Evolutionary conservation across 2,888 invertebrate genomes (phyloP).

Genomic region (Blastobasis lacticolella): DNA sequence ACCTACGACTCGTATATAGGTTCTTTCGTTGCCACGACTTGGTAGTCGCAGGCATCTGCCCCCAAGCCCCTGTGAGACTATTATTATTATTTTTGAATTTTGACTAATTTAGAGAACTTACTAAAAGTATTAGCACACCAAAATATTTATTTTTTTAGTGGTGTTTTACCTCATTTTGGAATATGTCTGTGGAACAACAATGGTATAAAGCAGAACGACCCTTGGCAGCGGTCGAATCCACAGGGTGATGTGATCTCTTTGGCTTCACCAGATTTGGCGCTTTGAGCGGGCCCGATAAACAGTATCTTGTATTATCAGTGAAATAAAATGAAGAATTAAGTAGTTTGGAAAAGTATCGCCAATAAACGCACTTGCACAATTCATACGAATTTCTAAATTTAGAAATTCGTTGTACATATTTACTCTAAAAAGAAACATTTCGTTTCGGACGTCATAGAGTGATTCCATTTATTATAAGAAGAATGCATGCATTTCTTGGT

Average conservation of each 20-base stretch:
- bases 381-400: neutral
- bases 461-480: slow-evolving; percentile 73
- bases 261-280: no score
- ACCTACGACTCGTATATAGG: no score
- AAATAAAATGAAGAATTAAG: no score
- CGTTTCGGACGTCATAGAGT: slow-evolving; percentile 58
- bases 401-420: slow-evolving; percentile 52
- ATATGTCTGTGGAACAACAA: no score
- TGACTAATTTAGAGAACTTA: slow-evolving; percentile 41
- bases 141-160: slow-evolving; percentile 57
- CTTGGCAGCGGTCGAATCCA: no score
- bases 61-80: slow-evolving; percentile 4
- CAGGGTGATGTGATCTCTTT: no score
- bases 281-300: no score
- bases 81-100: neutral
- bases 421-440: slow-evolving; percentile 36
- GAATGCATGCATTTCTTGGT: slow-evolving; percentile 72
- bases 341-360: no score
- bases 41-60: slow-evolving; percentile 4
- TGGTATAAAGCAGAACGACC: no score
- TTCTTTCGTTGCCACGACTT: neutral
- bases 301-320: no score
- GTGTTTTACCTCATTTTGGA: slow-evolving; percentile 34
- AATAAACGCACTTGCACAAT: slow-evolving; percentile 4
- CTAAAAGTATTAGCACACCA: slow-evolving; percentile 68